A percentile compares a stretch with the other conserved stretches of the same genome.
Conservation (phyloP, 2,888 invertebrate genomes). For the Elmis aenea region DNA sequence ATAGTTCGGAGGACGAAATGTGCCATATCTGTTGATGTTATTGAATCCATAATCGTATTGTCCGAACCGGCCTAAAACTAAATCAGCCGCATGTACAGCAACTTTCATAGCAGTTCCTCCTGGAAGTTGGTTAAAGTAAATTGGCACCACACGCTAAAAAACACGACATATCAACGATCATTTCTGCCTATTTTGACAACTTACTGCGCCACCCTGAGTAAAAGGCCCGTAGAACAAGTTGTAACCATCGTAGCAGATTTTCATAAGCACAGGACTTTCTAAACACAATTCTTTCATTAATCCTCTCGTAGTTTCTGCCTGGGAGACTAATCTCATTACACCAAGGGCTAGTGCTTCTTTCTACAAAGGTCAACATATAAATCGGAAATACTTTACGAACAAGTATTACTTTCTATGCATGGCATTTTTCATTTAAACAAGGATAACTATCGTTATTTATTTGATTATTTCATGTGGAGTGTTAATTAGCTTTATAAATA, state of each 20-base stretch:
- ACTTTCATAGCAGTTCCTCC: conserved; percentile 41
- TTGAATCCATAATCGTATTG: conserved; percentile 55
- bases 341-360: conserved; percentile 33
- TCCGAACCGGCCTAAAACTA: conserved; percentile 46
- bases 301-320: conserved; percentile 30
- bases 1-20: conserved; percentile 53
- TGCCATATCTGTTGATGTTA: conserved; percentile 49
- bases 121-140: conserved; percentile 41
- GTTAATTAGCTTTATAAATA: too few species aligned
- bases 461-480: too few species aligned
- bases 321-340: conserved; percentile 29
- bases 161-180: background rate
- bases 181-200: conserved; percentile 6
- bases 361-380: too few species aligned
- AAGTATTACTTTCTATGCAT: too few species aligned
- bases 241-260: conserved; percentile 35
- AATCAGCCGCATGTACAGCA: conserved; percentile 37
- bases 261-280: conserved; percentile 38
- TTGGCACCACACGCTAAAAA: conserved; percentile 38
- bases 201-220: conserved; percentile 39
- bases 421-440: too few species aligned
- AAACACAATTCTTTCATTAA: conserved; percentile 32
- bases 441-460: too few species aligned
- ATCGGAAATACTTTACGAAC: too few species aligned
- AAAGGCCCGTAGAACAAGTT: conserved; percentile 40